Evolutionary conservation across 1,140 invertebrate species (phyloP), one percentile per base, ranked within the genome.

Genomic region (Drosophila truncata): DNA sequence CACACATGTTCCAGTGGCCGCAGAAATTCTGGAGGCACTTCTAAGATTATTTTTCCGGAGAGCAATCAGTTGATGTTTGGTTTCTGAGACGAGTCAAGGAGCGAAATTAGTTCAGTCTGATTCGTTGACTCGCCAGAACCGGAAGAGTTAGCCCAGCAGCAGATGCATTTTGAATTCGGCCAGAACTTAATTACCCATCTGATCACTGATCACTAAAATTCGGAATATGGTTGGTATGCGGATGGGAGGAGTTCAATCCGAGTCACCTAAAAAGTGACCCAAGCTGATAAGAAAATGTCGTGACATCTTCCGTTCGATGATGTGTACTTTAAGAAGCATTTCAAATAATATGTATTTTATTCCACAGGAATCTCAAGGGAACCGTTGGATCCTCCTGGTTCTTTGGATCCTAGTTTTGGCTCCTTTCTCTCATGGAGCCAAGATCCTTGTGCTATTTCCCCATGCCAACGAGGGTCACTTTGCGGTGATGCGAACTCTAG

Each of bases 381-480:
- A 29, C 44, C 46, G 66, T 18, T 70, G 37, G 62, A 33, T 55
- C 4, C 10, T 25, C 0, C 14, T 42, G 37, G 67, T n/a, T 35
- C 8, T 60, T 14, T 31, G n/a, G 11, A 23, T 8, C 10, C 25
- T 76, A 20, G 27, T 13, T 29, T 16, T 54, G 44, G 55, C 29
- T 18, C 27, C 29, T 18, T 11, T 44, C 7, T 29, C 66, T 2
- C 29, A 63, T 16, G 64, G 60, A n/a, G 81, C 91, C 11, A 92
- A 92, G 39, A 91, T 93, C 66, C 70, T 93, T 0, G 81, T 83
- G 0, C 64, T 92, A 3, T 92, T 93, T 62, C 86, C 92, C 20
- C 83, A 91, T 60, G 83, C 91, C 33, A 90, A 80, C 50, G 92
- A 93, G 72, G 91, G 92, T 74, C 92, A 93, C 73, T 93, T 93